Evolutionary conservation across 2,113 vertebrate genomes (phyloP), one percentile per base, ranked within the genome.

Genomic region (Telmatochromis sp.): DNA sequence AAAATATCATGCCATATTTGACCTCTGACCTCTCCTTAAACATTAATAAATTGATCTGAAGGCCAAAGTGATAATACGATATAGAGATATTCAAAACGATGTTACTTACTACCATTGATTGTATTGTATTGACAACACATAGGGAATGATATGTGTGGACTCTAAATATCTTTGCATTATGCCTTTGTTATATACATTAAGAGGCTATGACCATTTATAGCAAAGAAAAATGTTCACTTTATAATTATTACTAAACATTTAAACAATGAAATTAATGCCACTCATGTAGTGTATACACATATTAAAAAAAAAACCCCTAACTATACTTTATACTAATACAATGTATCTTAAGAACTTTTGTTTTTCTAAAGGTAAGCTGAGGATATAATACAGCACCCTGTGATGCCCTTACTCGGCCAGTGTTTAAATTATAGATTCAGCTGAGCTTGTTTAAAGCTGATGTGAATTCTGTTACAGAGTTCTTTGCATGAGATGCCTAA

Each of bases 231-330:
- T 33, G 15, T 63, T 63, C 28, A 33, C 15, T 63, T 63, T 33
- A 33, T 63, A 33, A 33, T 33, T 63, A 33, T 63, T 63, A 33
- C 28, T 63, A 63, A 33, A 63, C 15, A 63, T 63, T 63, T 63
- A 63, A 63, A 33, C 58, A 63, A 63, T 63, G 58, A 63, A 63
- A 63, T 63, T 19, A 63, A 63, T 63, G 4, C 28, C 15, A 63
- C 9, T 19, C 28, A 2, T 33, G 58, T 63, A 63, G 58, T 63
- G 58, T 63, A 63, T 0, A 63, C 58, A 63, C 58, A 33, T 63
- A 33, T 63, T 0, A 0, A 9, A 2, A 57, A 26, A 19, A 60
- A 3, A 0, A n/a, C n/a, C 0, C 17, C 8, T 4, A 58, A 6
- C 9, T 33, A 63, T 33, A 63, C 58, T 63, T 63, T 63, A 33